These are phyloP conservation scores for Dicrostonyx torquatus DNA, from an alignment of 2,797 vertebrate genomes.

Conservation along the genomic window DNA sequence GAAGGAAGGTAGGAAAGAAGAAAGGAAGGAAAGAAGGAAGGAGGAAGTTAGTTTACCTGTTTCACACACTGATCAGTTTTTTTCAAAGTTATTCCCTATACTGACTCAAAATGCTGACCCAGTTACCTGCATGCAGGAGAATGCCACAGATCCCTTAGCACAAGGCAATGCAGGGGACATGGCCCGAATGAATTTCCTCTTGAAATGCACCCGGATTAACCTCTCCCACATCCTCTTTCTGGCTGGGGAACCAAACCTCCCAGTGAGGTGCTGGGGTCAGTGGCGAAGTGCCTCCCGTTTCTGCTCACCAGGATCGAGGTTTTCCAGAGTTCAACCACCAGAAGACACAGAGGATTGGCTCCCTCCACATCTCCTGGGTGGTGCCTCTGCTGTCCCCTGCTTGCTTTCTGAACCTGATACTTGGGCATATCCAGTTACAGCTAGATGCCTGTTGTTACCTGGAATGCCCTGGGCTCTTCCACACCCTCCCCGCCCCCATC, in stretches of 20 bases:
- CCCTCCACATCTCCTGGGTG: fast-evolving
- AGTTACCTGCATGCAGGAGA: not conserved
- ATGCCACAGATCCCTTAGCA: not conserved
- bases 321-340: not conserved
- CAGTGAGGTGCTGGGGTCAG: not conserved
- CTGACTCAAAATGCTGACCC: not conserved
- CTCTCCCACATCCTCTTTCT: not conserved
- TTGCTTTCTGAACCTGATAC: not conserved
- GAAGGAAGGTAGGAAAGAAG: not conserved
- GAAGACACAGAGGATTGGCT: not conserved
- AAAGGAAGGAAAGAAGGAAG: fast-evolving
- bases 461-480: not conserved
- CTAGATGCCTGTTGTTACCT: not conserved
- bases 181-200: not conserved
- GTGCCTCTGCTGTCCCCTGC: not conserved
- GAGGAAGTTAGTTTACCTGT: not conserved
- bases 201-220: no score
- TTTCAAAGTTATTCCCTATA: not conserved
- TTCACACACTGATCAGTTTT: no score
- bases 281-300: not conserved
- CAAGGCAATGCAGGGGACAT: not conserved
- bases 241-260: not conserved
- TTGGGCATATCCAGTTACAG: not conserved
- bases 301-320: not conserved
- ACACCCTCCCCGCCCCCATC: no score